Conservation (phyloP, 2,113 vertebrate species). For the Scophthalmus maximus region DNA sequence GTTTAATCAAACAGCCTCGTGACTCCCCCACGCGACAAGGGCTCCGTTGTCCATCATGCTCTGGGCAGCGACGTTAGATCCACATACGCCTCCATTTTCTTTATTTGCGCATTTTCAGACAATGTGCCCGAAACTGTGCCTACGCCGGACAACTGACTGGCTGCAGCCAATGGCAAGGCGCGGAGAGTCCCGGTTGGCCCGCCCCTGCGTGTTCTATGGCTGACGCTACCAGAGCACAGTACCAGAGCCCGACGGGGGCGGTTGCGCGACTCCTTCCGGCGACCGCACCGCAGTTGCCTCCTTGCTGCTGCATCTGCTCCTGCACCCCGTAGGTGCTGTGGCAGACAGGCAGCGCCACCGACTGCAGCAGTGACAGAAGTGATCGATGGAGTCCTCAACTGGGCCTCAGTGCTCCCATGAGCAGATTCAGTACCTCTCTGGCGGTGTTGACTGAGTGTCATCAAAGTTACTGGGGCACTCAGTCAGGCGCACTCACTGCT, state of each 20-base stretch:
- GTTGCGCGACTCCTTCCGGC: constrained; percentile 55
- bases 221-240: not conserved
- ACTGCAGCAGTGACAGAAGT: not conserved
- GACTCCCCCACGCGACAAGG: no score
- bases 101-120: constrained; percentile 68
- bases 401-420: not conserved
- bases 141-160: constrained; percentile 42
- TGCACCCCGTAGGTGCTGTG: constrained; percentile 5
- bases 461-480: not conserved
- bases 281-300: constrained; percentile 34
- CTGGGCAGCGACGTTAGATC: not conserved
- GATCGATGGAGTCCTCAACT: constrained; percentile 13
- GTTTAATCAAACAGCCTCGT: not conserved
- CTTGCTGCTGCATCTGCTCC: constrained; percentile 43
- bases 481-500: constrained; percentile 11
- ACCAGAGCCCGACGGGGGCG: constrained; percentile 11
- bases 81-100: constrained; percentile 27
- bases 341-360: not conserved
- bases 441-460: not conserved
- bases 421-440: constrained; percentile 4
- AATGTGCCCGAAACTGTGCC: constrained; percentile 62
- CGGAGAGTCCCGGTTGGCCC: constrained; percentile 31
- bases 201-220: constrained; percentile 58
- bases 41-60: not conserved
- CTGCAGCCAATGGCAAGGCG: constrained; percentile 65